Base-by-base conservation (phyloP, 2,113 vertebrate genomes). In the Tyto alba region DNA sequence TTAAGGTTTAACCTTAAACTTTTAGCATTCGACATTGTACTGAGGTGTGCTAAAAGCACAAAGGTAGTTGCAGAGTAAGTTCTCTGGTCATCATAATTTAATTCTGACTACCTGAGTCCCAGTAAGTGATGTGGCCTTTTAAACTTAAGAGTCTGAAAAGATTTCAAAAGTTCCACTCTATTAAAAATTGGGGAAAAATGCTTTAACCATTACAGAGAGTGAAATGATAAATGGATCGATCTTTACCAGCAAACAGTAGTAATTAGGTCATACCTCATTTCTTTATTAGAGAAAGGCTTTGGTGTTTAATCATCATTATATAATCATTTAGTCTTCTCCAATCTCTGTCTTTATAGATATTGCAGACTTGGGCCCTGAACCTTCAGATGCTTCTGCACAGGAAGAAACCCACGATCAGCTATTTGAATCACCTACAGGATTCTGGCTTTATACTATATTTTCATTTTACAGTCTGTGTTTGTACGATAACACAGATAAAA, bases 181-280 rank as follows among this genome's bases (percentile, higher is more conserved):
- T 91, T 86, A 96, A 96, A 96, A 94, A 92, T 18, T 63, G 18
- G 43, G 43, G 18, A 1, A 16, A 80, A 77, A 84, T 11, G 48
- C 13, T 94, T 96, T 92, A 90, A 91, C 89, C 30, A 79, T 94
- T 95, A 97, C 55, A 41, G 73, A 96, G 38, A 36, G 47, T 64
- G 53, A 97, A 96, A 97, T 98, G 98, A 98, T 97, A 97, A 98
- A 98, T 98, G 97, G 95, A 97, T 96, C 69, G 40, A 88, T 98
- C 90, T 98, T 98, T 94, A 88, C 94, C 93, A 95, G 96, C 91
- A 98, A 98, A 97, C 97, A 94, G 73, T 41, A 92, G 79, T 97
- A 98, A 98, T 98, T 97, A 97, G 96, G 94, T 97, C 96, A 97
- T 98, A 97, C 78, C 91, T 98, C 96, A 97, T 96, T 98, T 98